These are phyloP conservation scores for Sciurus niger DNA, from an alignment of 2,113 vertebrate species.

Conservation along the genomic window DNA sequence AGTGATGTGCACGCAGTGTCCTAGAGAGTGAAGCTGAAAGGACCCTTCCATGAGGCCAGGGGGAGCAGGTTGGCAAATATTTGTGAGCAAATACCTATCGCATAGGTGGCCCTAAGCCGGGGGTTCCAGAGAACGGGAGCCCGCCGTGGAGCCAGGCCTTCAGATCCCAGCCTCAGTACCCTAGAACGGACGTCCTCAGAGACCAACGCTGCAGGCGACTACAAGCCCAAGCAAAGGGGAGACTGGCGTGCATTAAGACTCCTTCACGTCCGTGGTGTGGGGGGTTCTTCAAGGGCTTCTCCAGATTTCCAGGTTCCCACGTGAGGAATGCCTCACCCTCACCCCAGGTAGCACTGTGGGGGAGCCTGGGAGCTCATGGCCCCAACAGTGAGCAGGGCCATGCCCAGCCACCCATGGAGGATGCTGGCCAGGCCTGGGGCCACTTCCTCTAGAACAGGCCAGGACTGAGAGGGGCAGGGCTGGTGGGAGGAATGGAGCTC, in stretches of 20 bases:
- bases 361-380: fast-evolving
- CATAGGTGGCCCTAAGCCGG: fast-evolving
- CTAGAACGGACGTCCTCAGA: neutral
- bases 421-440: neutral
- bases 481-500: neutral
- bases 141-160: fast-evolving
- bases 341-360: fast-evolving
- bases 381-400: fast-evolving
- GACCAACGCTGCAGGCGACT: neutral
- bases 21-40: fast-evolving
- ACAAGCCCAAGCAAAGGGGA: neutral
- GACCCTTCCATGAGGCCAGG: neutral
- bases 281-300: too few relatives aligned
- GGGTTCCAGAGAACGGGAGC: fast-evolving
- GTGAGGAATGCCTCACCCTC: fast-evolving
- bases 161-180: fast-evolving
- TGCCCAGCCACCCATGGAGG: fast-evolving
- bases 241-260: fast-evolving
- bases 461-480: too few relatives aligned
- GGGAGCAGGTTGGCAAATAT: too few relatives aligned
- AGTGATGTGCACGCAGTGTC: fast-evolving
- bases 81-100: fast-evolving
- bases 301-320: neutral
- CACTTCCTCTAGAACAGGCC: neutral
- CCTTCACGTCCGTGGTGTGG: neutral